Base-by-base conservation (phyloP, 2,113 vertebrate species). In the Telmatochromis sp. region DNA sequence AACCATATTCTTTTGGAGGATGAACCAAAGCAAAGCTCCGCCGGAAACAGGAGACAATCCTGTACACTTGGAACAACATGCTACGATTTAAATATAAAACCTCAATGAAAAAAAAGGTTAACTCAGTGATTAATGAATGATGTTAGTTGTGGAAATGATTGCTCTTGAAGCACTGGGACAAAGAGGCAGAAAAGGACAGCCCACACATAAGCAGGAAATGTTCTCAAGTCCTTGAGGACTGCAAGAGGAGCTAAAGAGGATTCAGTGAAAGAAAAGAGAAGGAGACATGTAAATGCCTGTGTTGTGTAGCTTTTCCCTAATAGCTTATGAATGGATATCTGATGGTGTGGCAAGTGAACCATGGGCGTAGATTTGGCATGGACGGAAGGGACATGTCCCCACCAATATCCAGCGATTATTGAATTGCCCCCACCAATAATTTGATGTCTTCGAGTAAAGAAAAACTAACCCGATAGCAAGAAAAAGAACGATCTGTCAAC, bases 401-500 rank as follows among this genome's bases (percentile, higher is more conserved):
- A 60, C 28, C 28, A 33, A 33, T 60, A 60, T 60, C 57, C 28
- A 60, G 28, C 3, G 5, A 60, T 60, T 60, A 60, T 10, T 60
- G 57, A 60, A 60, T 60, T 60, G 28, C 2, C 15, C 28, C 28
- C 57, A 60, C 57, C 28, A 60, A 60, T 33, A 60, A 60, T 33
- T 60, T 33, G 28, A 60, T 60, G 9, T 10, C 57, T 60, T 60
- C 3, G 0, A 60, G 28, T 19, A 33, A 60, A 60, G 57, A 19
- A 60, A 10, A 60, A 7, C 2, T 0, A 60, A 33, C 0, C 57
- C 28, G 0, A 60, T 19, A 33, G 57, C 2, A 60, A 60, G 9
- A 31, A 19, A 33, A 60, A 57, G 1, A 19, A 10, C 0, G 0
- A 33, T 60, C 15, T 60, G 57, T 60, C 57, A 60, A 33, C 15